phyloP scores from a whole-genome alignment of 2,888 invertebrate species.

The Diarsia brunnea region DNA sequence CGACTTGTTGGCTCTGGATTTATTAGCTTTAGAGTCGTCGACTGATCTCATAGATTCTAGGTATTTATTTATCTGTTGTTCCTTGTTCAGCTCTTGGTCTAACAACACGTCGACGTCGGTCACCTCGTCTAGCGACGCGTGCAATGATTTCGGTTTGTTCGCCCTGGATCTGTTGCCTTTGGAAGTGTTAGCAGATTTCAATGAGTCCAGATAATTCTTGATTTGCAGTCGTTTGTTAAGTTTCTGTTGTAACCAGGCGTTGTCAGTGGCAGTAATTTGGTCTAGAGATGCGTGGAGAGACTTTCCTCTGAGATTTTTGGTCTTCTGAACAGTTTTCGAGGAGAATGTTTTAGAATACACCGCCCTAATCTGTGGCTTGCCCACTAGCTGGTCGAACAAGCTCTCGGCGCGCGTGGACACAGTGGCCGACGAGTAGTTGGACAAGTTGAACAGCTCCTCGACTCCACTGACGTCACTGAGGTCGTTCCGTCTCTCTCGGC shows the following conservation, averaged over 20 bases:
- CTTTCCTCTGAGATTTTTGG: slow-evolving; percentile 61
- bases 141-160: slow-evolving; percentile 71
- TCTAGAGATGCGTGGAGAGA: slow-evolving; percentile 76
- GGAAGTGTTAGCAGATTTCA: slow-evolving; percentile 60
- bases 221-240: slow-evolving; percentile 70
- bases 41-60: slow-evolving; percentile 58
- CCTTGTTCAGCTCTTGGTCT: slow-evolving; percentile 73
- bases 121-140: slow-evolving; percentile 71
- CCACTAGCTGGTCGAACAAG: slow-evolving; percentile 78
- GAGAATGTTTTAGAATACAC: slow-evolving; percentile 81
- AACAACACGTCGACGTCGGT: slow-evolving; percentile 78
- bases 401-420: slow-evolving; percentile 66
- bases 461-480: slow-evolving; percentile 81
- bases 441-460: slow-evolving; percentile 78
- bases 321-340: slow-evolving; percentile 58
- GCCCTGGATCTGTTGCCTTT: slow-evolving; percentile 27
- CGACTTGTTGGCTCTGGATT: slow-evolving; percentile 38
- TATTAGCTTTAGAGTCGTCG: slow-evolving; percentile 62
- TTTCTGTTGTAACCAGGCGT: slow-evolving; percentile 79
- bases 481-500: slow-evolving; percentile 63
- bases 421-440: slow-evolving; percentile 60
- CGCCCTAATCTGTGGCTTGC: slow-evolving; percentile 74
- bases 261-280: slow-evolving; percentile 72
- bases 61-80: slow-evolving; percentile 59
- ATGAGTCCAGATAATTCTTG: slow-evolving; percentile 47